phyloP scores from a whole-genome alignment of 92 coral and sea anemone genomes.

The Phenganax stokvisi region DNA sequence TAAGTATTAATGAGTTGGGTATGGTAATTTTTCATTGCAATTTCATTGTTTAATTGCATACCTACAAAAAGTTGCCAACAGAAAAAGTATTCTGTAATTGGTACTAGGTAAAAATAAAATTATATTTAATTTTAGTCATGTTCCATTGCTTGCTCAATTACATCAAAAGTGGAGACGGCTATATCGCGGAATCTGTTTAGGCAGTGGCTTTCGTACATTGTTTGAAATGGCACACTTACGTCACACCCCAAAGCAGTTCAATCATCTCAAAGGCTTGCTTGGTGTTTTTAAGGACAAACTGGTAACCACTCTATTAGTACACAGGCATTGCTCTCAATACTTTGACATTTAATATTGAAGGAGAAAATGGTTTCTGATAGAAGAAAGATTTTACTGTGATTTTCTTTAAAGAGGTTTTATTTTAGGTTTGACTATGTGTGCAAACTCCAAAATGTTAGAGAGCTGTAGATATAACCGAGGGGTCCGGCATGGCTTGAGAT shows the following conservation, averaged over 20 bases:
- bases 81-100: no score
- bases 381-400: no score
- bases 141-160: constrained; percentile 85
- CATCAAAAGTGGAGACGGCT: constrained; percentile 87
- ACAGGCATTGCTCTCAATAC: not conserved
- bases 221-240: constrained; percentile 83
- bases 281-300: constrained; percentile 90
- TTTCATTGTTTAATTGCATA: not conserved
- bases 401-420: no score
- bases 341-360: not conserved
- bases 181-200: constrained; percentile 81
- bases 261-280: constrained; percentile 84
- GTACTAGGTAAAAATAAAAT: not conserved
- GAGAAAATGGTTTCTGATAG: not conserved
- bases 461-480: no score
- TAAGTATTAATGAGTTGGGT: no score
- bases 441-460: not conserved
- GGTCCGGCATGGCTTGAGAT: no score
- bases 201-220: constrained; percentile 86
- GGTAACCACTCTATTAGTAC: constrained; percentile 42
- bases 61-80: not conserved
- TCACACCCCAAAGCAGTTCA: constrained; percentile 67
- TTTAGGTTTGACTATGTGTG: no score
- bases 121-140: constrained; percentile 43
- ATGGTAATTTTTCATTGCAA: not conserved